Conservation (phyloP, 2,797 vertebrate species). For the Parauchenoglanis ngamensis region DNA sequence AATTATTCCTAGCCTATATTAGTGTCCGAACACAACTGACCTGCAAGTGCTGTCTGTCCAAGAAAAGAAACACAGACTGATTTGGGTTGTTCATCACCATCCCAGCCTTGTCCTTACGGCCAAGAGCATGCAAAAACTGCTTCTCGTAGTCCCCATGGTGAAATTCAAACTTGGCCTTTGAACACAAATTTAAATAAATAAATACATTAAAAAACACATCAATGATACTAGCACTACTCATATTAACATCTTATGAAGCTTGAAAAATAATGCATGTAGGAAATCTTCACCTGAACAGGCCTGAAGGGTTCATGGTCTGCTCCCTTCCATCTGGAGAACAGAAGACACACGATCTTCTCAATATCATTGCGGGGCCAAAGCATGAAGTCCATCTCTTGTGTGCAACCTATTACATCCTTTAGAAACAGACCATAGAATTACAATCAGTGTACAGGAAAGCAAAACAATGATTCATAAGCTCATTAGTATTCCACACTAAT, state of each 20-base stretch:
- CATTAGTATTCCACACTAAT: neutral
- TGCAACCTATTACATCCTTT: conserved; percentile 97
- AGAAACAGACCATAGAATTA: conserved; percentile 18
- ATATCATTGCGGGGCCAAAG: conserved; percentile 99
- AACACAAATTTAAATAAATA: conserved; percentile 29
- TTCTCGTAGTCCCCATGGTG: conserved; percentile 99
- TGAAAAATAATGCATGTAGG: neutral
- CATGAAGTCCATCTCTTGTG: conserved; percentile 99
- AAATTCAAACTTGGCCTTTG: conserved; percentile 98
- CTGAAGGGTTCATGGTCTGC: conserved; percentile 95
- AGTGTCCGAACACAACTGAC: conserved; percentile 65
- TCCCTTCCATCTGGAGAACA: conserved; percentile 99
- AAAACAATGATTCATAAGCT: neutral
- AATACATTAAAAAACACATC: neutral
- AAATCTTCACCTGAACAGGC: conserved; percentile 92
- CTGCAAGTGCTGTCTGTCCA: conserved; percentile 99
- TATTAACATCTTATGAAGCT: neutral
- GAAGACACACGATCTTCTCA: conserved; percentile 99
- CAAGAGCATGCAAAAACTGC: conserved; percentile 97
- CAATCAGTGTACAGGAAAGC: neutral
- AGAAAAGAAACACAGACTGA: conserved; percentile 99
- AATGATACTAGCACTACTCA: neutral
- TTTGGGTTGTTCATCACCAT: conserved; percentile 99
- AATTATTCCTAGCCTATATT: neutral
- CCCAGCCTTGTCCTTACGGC: conserved; percentile 99